Evolutionary conservation across 37 sponge, comb jelly and placozoan genomes (phyloP), one percentile per base, ranked within the genome.

Genomic region (Oscarella lobularis): DNA sequence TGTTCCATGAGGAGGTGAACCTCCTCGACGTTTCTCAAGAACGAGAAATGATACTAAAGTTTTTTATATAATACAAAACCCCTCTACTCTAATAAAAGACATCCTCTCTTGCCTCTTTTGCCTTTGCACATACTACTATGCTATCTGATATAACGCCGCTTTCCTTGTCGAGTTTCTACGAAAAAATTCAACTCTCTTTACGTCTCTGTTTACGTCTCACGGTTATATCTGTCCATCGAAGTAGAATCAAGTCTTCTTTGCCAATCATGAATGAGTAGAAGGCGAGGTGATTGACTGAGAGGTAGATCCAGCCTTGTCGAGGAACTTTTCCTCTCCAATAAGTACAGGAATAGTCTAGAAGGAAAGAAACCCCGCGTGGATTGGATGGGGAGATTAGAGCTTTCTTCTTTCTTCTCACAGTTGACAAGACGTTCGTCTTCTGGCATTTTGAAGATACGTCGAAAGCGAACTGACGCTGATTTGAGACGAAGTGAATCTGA

Each of bases 291-390:
- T 92, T 92, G 54, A 90, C 77, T 40, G 92, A 86, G 35, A 96
- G 88, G 72, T 92, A 96, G 75, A 96, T 66, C 97, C 97, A 96
- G 0, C 97, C 97, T 34, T 96, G 97, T 3, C 84, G 67, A 14
- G 97, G 97, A 1, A 96, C 41, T 1, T 82, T 80, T 33, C 81
- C 86, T 33, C 86, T 85, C 90, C 90, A 86, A 55, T 86, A 86
- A 67, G 75, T 72, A 66, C 90, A 89, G 20, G 83, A 73, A 73
- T 89, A 93, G 75, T 93, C 90, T 89, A n/a, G n/a, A n/a, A n/a
- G n/a, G n/a, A n/a, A n/a, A n/a, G 74, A 31, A 20, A 76, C 27
- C 30, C 67, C 38, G 9, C 73, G 3, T 27, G 60, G 20, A 20
- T 48, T 48, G 20, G 14, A 48, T 48, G 60, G 14, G 20, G 9